Evolutionary conservation across 2,888 invertebrate genomes (phyloP), one percentile per base, ranked within the genome.

Genomic region (Brachylomia viminalis): DNA sequence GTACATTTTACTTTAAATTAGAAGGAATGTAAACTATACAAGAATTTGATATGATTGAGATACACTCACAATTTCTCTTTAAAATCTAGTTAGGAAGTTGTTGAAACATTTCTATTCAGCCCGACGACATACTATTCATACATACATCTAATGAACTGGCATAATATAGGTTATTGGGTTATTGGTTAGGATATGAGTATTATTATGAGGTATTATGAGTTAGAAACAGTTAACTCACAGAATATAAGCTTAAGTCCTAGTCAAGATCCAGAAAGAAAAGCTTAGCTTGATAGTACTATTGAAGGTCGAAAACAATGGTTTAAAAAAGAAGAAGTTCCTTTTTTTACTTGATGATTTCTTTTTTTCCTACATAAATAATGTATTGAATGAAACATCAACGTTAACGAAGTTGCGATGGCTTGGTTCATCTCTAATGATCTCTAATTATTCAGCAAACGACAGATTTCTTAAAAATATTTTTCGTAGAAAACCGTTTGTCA

Each of bases 401-500:
- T 30, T 58, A 30, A 59, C 20, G 59, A 59, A 20, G 33, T 59
- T 33, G 33, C 17, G 20, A 59, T 20, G 33, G 33, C 33, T 59
- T 33, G 10, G 33, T 59, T 33, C 33, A 59, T 33, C 33, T 59
- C 59, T 33, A 59, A 59, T 59, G 20, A 59, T 33, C 59, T 59
- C 23, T 4, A 59, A 59, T 11, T 47, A 47, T 59, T 45, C 59
- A 61, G 23, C 38, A 56, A 54, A 81, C 52, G 27, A 81, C 15
- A 62, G 45, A 45, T 27, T 0, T 13, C 27, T 81, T 49, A 8
- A 42, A 54, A 65, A 52, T 49, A 8, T 27, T 38, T 80, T 81
- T 81, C 79, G 20, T 62, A 30, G 81, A 79, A 79, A 62, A 15
- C 42, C 42, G 5, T 79, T 67, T 64, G 62, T 78, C 54, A n/a